phyloP scores from a whole-genome alignment of 2,888 invertebrate genomes.

The Sisyra terminalis region DNA sequence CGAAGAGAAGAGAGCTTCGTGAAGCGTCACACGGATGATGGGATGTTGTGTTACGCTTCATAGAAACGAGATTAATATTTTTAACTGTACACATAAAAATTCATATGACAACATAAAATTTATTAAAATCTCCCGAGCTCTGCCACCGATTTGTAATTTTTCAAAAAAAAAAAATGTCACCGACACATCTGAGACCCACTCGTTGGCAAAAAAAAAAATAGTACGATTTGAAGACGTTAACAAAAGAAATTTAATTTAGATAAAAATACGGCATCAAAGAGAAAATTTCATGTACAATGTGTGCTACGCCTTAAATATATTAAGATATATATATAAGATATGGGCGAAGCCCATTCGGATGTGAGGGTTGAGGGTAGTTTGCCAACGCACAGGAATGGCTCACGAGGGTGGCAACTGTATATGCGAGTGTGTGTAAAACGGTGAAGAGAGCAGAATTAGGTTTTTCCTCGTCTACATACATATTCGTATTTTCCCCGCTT shows the following conservation, averaged over 20 bases:
- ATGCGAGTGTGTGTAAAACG: constrained; percentile 2
- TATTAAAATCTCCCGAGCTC: too few relatives aligned
- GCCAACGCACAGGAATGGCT: neutral
- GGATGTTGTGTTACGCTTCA: constrained; percentile 3
- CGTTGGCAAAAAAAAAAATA: too few relatives aligned
- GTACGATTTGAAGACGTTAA: too few relatives aligned
- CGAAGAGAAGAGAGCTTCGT: constrained; percentile 1
- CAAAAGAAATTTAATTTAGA: too few relatives aligned
- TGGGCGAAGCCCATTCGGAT: neutral
- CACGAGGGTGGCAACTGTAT: neutral
- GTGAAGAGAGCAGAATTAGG: constrained; percentile 2
- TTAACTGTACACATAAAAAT: too few relatives aligned
- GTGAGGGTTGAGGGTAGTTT: neutral
- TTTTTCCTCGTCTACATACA: neutral
- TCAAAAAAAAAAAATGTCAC: too few relatives aligned
- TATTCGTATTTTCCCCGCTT: neutral
- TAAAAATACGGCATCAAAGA: neutral
- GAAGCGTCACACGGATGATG: constrained; percentile 4
- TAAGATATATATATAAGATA: constrained; percentile 3
- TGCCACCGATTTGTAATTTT: too few relatives aligned
- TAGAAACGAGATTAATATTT: neutral
- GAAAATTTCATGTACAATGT: neutral
- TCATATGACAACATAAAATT: too few relatives aligned
- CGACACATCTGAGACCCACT: too few relatives aligned
- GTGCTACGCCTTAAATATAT: constrained; percentile 2